Evolutionary conservation across 2,113 vertebrate genomes (phyloP), one percentile per base, ranked within the genome.

Genomic region (Odontophorus gujanensis): DNA sequence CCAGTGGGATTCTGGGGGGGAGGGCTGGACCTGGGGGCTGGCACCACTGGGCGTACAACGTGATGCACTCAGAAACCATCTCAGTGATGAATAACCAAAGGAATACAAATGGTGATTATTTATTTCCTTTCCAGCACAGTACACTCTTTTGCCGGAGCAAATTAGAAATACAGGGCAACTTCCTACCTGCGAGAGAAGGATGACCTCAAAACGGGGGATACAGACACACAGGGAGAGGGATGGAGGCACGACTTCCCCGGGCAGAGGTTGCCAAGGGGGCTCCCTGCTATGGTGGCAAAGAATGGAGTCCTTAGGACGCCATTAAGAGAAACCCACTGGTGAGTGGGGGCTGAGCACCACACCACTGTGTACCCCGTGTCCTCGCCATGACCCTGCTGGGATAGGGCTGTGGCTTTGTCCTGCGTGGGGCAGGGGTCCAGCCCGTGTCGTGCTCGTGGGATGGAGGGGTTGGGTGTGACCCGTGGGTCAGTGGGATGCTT

Each of bases 91-190:
- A 45, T 94, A 94, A 93, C 55, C 72, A 90, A 84, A 93, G 11
- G 92, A 93, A 80, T 89, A 77, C 5, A 93, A 55, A 88, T 90
- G 92, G 1, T 68, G 34, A 36, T 91, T 68, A 61, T 86, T 88
- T n/a, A 40, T 95, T 69, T 57, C 53, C 30, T 76, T 92, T 87
- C 62, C 55, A 69, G 78, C 59, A 94, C 69, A 36, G 53, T 55
- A 59, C 28, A 63, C 63, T 84, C 80, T 96, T 67, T 91, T 87
- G 73, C 85, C 89, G 85, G 92, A 92, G 85, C 61, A 92, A 79
- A 59, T 90, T 10, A 92, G 72, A 95, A 92, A 91, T 83, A 92
- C 59, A 85, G 81, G 78, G 59, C 38, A 26, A 38, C 34, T 55
- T 92, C 85, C 61, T 66, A 76, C 47, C 72, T 69, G 76, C 6